Conservation (phyloP, 2,113 vertebrate genomes). For the Xiphophorus couchianus region DNA sequence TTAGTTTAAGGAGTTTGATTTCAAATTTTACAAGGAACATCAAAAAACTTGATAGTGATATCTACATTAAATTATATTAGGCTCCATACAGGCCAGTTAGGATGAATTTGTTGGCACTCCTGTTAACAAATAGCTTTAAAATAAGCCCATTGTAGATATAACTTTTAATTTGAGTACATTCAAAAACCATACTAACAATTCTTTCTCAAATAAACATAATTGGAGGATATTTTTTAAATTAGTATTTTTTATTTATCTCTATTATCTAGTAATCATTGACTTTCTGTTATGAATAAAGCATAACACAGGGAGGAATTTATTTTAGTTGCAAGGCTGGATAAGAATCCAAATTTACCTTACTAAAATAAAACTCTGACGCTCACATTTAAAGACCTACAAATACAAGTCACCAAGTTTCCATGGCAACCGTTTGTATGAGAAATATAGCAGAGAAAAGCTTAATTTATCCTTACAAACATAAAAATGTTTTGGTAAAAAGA, state of each 20-base stretch:
- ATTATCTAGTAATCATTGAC: background rate
- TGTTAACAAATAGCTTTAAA: background rate
- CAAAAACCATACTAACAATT: background rate
- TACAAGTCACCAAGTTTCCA: background rate
- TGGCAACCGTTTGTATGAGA: background rate
- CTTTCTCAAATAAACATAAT: background rate
- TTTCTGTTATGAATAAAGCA: background rate
- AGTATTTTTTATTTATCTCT: background rate
- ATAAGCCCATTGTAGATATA: background rate
- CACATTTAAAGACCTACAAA: background rate
- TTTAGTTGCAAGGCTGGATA: background rate
- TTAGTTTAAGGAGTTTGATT: constrained; percentile 37
- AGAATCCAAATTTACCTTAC: background rate
- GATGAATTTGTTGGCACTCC: background rate
- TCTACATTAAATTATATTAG: constrained; percentile 13
- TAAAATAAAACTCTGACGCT: too few relatives aligned
- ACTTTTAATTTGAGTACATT: background rate
- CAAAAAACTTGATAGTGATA: constrained; percentile 4
- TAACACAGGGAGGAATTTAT: background rate
- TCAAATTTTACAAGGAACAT: constrained; percentile 12
- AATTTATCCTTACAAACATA: background rate
- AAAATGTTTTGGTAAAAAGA: too few relatives aligned
- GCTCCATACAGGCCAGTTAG: background rate
- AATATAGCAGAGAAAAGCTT: background rate
- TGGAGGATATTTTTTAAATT: background rate